Conservation (phyloP, 2,113 vertebrate species). For the Bungarus multicinctus region DNA sequence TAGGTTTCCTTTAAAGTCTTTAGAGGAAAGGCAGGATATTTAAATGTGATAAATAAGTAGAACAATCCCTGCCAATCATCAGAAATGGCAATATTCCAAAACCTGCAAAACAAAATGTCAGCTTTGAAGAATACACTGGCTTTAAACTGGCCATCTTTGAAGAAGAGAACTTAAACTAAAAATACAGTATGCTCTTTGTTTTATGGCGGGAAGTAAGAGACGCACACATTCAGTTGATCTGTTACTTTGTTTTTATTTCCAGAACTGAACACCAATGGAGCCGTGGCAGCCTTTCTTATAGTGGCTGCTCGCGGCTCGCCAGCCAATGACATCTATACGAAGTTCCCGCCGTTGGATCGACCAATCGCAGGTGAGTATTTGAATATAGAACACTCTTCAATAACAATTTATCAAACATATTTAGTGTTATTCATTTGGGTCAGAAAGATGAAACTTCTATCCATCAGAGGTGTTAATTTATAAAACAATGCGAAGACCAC, state of each 20-base stretch:
- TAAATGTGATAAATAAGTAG: neutral
- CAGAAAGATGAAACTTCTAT: neutral
- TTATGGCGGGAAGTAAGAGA: no score
- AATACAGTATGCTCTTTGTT: neutral
- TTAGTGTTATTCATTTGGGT: neutral
- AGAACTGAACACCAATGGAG: no score
- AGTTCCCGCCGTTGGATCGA: no score
- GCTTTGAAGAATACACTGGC: neutral
- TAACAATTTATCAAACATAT: neutral
- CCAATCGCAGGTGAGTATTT: no score
- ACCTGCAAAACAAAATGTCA: neutral
- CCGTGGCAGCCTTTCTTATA: no score
- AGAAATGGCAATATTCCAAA: neutral
- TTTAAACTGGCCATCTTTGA: neutral
- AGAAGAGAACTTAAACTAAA: neutral
- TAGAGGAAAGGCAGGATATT: neutral
- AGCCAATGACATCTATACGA: no score
- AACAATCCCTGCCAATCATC: neutral
- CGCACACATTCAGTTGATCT: no score
- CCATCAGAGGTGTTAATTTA: neutral
- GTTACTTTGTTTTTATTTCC: no score
- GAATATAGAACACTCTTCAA: no score
- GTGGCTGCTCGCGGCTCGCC: no score
- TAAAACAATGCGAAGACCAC: neutral
- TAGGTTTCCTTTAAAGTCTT: neutral